These are phyloP conservation scores for cattle (Bos taurus) DNA, from an alignment of 2,113 vertebrate species.

Conservation along the genomic window ARS-UCD2.0 NC_037332.1:56937501-56938000, in stretches of 20 bases:
- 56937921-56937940: not conserved
- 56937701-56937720: slow-evolving; percentile 14
- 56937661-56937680: not conserved
- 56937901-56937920: not conserved
- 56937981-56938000: slow-evolving; percentile 56
- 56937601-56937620: slow-evolving; percentile 47
- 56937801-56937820: not conserved
- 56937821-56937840: slow-evolving; percentile 29
- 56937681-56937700: not conserved
- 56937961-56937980: not conserved
- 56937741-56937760: not conserved
- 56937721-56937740: not conserved
- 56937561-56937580: slow-evolving; percentile 26
- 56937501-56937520: slow-evolving; percentile 62
- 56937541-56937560: slow-evolving; percentile 32
- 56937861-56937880: not conserved
- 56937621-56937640: not conserved
- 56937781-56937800: not conserved
- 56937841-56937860: not conserved
- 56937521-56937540: slow-evolving; percentile 45
- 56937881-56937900: not conserved
- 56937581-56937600: slow-evolving; percentile 47
- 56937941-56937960: slow-evolving; percentile 46
- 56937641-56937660: slow-evolving; percentile 31
- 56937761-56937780: not conserved